These are phyloP conservation scores for Scrobipalpa costella DNA, from an alignment of 2,888 invertebrate species.

Conservation along the genomic window DNA sequence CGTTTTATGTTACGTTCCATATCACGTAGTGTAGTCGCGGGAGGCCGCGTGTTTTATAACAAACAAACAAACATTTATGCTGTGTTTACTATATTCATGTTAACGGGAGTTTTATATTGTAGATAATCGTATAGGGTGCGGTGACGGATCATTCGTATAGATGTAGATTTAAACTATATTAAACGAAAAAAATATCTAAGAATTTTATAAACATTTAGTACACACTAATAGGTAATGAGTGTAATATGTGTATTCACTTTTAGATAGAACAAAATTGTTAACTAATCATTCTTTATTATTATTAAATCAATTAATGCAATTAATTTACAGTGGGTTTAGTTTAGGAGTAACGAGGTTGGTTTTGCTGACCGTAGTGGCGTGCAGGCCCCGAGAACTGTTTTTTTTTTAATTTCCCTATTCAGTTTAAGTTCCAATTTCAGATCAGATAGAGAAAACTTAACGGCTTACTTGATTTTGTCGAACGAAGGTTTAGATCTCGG, in stretches of 20 bases:
- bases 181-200: slow-evolving; percentile 57
- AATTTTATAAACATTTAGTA: slow-evolving; percentile 71
- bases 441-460: no score
- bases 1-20: slow-evolving; percentile 63
- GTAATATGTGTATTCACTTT: slow-evolving; percentile 63
- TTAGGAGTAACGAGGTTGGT: slow-evolving; percentile 28
- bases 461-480: no score
- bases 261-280: slow-evolving; percentile 69
- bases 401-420: not conserved
- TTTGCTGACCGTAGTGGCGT: not conserved
- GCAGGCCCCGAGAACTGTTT: slow-evolving; percentile 5
- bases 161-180: slow-evolving; percentile 59
- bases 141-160: slow-evolving; percentile 70
- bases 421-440: not conserved
- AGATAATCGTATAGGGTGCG: slow-evolving; percentile 64
- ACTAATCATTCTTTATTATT: slow-evolving; percentile 42
- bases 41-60: slow-evolving; percentile 37
- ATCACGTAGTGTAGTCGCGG: slow-evolving; percentile 54
- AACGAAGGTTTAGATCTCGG: no score
- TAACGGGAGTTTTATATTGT: slow-evolving; percentile 61
- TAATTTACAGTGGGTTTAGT: slow-evolving; percentile 53
- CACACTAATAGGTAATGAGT: slow-evolving; percentile 62
- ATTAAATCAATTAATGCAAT: slow-evolving; percentile 43
- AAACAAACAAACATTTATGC: slow-evolving; percentile 55
- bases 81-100: slow-evolving; percentile 65